Evolutionary conservation across 2,113 vertebrate genomes (phyloP).

Genomic region (Sphyrna mokarran): DNA sequence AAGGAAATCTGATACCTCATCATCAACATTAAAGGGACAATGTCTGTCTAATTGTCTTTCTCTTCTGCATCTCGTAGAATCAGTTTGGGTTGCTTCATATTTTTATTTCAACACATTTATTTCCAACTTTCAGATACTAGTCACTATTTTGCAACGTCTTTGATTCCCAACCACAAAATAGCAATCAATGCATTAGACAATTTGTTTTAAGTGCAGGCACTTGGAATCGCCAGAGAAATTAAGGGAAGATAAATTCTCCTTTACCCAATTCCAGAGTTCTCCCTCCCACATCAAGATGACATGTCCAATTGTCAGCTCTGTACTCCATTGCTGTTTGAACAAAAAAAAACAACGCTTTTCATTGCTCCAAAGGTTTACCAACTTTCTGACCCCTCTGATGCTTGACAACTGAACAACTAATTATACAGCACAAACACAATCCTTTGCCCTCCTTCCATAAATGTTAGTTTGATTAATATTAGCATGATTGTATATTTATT

Average conservation of each 20-base stretch:
- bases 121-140: not conserved
- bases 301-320: not conserved
- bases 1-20: not conserved
- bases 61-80: not conserved
- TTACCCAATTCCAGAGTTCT: too few species aligned
- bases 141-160: not conserved
- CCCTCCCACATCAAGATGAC: too few species aligned
- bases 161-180: not conserved
- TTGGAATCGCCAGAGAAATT: not conserved
- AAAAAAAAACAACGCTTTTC: not conserved
- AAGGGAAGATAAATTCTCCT: not conserved
- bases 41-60: not conserved
- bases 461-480: slow-evolving; percentile 20
- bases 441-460: not conserved
- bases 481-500: slow-evolving; percentile 24
- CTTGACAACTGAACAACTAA: not conserved
- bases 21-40: not conserved
- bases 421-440: not conserved
- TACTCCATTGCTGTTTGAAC: not conserved
- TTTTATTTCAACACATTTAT: not conserved
- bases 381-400: not conserved
- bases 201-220: not conserved
- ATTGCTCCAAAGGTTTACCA: not conserved
- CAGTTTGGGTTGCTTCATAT: not conserved
- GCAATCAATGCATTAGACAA: not conserved